Evolutionary conservation across 2,888 invertebrate species (phyloP).

Genomic region (Pycnomerus fuliginosus): DNA sequence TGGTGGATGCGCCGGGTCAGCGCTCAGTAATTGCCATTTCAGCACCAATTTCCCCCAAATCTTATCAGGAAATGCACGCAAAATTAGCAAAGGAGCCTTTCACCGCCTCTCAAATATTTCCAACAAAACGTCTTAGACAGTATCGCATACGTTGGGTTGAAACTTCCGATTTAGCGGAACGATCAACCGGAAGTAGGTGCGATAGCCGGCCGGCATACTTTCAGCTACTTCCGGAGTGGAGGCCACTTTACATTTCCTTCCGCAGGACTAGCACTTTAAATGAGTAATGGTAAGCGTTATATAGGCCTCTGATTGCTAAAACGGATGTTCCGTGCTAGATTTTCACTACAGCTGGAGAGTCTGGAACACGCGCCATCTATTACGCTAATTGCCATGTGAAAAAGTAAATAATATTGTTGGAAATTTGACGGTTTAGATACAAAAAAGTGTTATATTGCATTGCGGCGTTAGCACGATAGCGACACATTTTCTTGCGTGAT

Average conservation of each 20-base stretch:
- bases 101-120: no score
- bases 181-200: slow-evolving; percentile 45
- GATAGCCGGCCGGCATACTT: slow-evolving; percentile 49
- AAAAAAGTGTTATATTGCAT: slow-evolving; percentile 15
- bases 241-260: slow-evolving; percentile 55
- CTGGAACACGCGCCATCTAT: slow-evolving; percentile 22
- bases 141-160: slow-evolving; percentile 19
- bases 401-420: slow-evolving; percentile 23
- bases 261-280: slow-evolving; percentile 39
- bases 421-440: slow-evolving; percentile 25
- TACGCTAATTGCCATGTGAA: slow-evolving; percentile 27
- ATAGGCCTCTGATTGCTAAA: slow-evolving; percentile 50
- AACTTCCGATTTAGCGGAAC: slow-evolving; percentile 47
- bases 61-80: no score
- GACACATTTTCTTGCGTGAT: no score
- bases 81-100: no score
- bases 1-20: no score
- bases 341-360: slow-evolving; percentile 9
- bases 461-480: no score
- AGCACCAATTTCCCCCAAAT: no score
- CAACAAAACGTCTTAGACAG: slow-evolving; percentile 17
- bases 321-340: slow-evolving; percentile 48
- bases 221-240: slow-evolving; percentile 47
- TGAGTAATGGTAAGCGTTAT: slow-evolving; percentile 47
- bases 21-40: no score